These are phyloP conservation scores for Crenuchus spilurus DNA, from an alignment of 2,797 vertebrate genomes.

Conservation along the genomic window DNA sequence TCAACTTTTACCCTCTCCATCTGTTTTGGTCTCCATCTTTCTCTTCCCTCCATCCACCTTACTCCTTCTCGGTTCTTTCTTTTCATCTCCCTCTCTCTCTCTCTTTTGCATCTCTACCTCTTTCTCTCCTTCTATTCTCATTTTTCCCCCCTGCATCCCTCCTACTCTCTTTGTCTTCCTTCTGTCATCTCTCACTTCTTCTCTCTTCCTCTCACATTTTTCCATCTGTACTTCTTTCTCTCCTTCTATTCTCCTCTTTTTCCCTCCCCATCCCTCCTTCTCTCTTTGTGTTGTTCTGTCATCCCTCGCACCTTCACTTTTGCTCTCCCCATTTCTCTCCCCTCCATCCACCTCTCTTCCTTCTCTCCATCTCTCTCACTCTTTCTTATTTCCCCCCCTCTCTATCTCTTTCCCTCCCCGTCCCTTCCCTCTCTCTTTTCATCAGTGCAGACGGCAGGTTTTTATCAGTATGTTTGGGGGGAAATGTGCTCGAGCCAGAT, in stretches of 20 bases:
- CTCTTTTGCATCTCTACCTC: background rate
- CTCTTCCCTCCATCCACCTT: background rate
- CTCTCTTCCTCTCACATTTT: background rate
- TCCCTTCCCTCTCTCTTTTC: conserved; percentile 75
- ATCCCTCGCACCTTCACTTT: too few relatives aligned
- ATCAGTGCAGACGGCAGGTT: conserved; percentile 74
- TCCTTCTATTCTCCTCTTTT: background rate
- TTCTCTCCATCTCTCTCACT: conserved; percentile 70
- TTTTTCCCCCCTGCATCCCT: background rate
- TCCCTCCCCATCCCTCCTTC: background rate
- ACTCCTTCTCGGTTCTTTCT: background rate
- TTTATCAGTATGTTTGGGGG: conserved; percentile 85
- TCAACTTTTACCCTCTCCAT: too few relatives aligned
- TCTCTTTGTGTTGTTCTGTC: background rate
- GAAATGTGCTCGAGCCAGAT: conserved; percentile 97
- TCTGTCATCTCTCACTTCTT: background rate
- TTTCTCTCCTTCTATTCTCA: background rate
- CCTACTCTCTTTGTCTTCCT: background rate
- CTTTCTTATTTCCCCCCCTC: conserved; percentile 58
- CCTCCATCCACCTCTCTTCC: conserved; percentile 77
- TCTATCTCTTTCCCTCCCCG: conserved; percentile 57
- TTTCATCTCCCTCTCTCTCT: background rate
- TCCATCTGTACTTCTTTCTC: too few relatives aligned
- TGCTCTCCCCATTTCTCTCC: background rate
- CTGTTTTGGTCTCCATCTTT: background rate